phyloP scores from a whole-genome alignment of 2,888 invertebrate genomes.

The Anthophora plumipes region DNA sequence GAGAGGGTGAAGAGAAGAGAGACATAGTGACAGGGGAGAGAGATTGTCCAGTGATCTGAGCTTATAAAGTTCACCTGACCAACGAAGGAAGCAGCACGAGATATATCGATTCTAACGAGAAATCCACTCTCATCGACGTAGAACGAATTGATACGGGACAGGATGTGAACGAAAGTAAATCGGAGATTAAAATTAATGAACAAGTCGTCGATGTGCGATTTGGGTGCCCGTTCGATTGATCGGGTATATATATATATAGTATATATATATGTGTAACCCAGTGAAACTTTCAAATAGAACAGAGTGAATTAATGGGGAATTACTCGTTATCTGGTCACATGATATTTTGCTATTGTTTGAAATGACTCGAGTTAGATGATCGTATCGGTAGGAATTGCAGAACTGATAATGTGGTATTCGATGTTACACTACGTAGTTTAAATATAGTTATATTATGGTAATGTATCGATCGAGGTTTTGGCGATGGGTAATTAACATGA shows the following conservation, averaged over 20 bases:
- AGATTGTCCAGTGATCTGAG: constrained; percentile 25
- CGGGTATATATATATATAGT: too few relatives aligned
- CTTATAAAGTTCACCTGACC: constrained; percentile 13
- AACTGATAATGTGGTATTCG: not conserved
- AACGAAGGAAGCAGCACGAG: constrained; percentile 19
- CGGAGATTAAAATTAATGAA: constrained; percentile 32
- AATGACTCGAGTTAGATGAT: not conserved
- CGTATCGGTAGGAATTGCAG: not conserved
- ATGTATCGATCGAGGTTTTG: too few relatives aligned
- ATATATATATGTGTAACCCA: too few relatives aligned
- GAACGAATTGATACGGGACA: not conserved
- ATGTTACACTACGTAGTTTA: not conserved
- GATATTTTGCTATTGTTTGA: not conserved
- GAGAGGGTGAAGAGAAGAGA: not conserved
- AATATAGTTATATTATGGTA: too few relatives aligned
- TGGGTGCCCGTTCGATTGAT: not conserved
- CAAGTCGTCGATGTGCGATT: not conserved
- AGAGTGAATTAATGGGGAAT: not conserved
- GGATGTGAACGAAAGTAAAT: constrained; percentile 16
- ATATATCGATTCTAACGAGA: constrained; percentile 41
- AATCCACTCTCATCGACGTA: not conserved
- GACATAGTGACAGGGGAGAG: not conserved
- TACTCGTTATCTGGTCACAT: not conserved
- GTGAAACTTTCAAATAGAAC: not conserved
- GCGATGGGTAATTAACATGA: too few relatives aligned